Conservation (phyloP, 2,888 invertebrate genomes). For the Eumerus sabulonum region DNA sequence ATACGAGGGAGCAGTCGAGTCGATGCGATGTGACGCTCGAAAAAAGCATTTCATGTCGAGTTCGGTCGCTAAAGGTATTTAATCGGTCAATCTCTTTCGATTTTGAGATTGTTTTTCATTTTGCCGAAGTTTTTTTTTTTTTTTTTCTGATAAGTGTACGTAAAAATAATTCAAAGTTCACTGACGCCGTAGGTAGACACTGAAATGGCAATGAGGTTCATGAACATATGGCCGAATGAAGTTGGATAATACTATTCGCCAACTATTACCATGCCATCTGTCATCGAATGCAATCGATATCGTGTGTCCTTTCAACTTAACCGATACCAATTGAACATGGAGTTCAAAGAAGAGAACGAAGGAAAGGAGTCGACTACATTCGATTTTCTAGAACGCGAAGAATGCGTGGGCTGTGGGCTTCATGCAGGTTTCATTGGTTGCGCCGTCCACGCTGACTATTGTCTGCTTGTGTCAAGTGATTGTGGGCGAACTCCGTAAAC, state of each 20-base stretch:
- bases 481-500: conserved; percentile 32
- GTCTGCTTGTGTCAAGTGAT: conserved; percentile 29
- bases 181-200: conserved; percentile 34
- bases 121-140: no score
- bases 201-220: conserved; percentile 3
- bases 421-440: conserved; percentile 7
- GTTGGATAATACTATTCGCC: no score
- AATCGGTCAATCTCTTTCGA: conserved; percentile 3
- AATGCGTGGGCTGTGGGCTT: conserved; percentile 5
- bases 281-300: not conserved
- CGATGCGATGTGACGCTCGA: not conserved
- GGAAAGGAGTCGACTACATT: conserved; percentile 36
- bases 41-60: not conserved
- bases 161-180: conserved; percentile 19
- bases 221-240: no score
- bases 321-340: conserved; percentile 49
- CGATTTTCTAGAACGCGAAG: conserved; percentile 42
- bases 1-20: not conserved
- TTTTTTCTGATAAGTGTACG: no score
- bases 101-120: not conserved
- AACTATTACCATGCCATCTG: not conserved
- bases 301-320: conserved; percentile 31
- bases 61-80: not conserved
- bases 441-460: conserved; percentile 14
- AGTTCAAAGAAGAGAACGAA: conserved; percentile 32